Evolutionary conservation across 1,140 invertebrate species (phyloP), one percentile per base, ranked within the genome.

Genomic region (Pachyrhynchus sulphureomaculatus): DNA sequence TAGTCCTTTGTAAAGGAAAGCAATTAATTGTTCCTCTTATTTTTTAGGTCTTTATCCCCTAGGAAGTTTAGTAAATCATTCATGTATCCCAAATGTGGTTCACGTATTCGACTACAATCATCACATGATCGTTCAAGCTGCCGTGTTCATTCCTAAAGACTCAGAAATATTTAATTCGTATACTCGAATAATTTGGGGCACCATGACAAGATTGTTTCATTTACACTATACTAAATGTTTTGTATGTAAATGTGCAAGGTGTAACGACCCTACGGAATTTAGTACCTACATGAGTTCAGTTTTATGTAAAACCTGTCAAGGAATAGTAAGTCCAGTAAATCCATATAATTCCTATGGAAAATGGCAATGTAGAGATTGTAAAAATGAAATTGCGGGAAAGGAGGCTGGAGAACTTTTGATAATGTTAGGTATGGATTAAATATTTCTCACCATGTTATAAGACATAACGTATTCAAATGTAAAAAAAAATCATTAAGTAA

Each of bases 191-290:
- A 73, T 92, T 4, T 91, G 88, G 88, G 86, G 86, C 6, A 92
- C 87, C 1, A 74, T 79, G 0, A 79, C 84, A 1, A 76, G 90
- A 49, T 77, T 86, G 36, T 76, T 83, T 15, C 84, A 89, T 70
- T 78, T 92, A 3, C 78, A 76, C 47, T 79, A 80, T 57, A 90
- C 87, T 2, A 92, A 92, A 79, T 82, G 87, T 69, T 93, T 93
- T 72, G 75, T 79, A 24, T 93, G 91, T 70, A 74, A 74, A 10
- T 93, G 91, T 70, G 66, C 42, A 4, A 55, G 65, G 21, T 67
- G 91, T 71, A 72, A 75, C 29, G 90, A 92, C 77, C 83, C 84
- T 0, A 85, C 83, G 41, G 90, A 80, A 74, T 78, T 58, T 57
- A 62, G 66, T 20, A 67, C 72, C 17, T 72, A 75, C 62, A 70